A percentile compares a stretch with the other conserved stretches of the same genome.
These are phyloP conservation scores for Macaca nemestrina DNA, from an alignment of 2,113 vertebrate species.

Conservation along the genomic window DNA sequence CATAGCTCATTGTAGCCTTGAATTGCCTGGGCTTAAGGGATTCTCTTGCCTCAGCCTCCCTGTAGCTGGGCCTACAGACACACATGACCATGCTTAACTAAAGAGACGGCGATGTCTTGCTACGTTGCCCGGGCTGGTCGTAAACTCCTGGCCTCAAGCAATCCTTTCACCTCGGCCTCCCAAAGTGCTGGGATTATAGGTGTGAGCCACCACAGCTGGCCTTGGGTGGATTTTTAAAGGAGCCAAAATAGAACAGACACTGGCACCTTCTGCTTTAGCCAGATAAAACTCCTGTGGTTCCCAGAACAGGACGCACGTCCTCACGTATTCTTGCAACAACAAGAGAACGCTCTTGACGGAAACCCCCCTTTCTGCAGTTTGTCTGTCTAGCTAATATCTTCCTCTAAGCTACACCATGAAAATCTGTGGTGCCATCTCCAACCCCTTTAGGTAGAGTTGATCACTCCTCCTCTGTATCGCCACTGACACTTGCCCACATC, in stretches of 20 bases:
- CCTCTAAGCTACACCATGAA: not conserved
- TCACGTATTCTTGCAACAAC: not conserved
- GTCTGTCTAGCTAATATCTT: not conserved
- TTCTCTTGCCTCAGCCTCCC: no score
- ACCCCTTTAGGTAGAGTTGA: not conserved
- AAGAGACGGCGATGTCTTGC: no score
- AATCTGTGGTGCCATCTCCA: not conserved
- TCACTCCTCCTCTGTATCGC: no score
- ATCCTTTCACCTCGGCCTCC: no score
- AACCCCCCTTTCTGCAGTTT: not conserved
- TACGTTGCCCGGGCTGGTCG: no score
- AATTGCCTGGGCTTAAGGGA: no score
- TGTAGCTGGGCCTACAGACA: no score
- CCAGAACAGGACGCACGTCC: not conserved
- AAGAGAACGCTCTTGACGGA: not conserved
- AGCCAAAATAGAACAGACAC: not conserved
- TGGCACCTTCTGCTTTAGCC: not conserved
- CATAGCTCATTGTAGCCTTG: no score
- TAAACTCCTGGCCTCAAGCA: no score
- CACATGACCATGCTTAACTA: no score
- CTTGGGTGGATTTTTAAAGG: not conserved
- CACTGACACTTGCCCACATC: not conserved
- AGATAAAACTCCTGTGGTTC: not conserved
- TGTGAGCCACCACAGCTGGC: no score
- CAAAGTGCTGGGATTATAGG: no score